phyloP scores from a whole-genome alignment of 2,888 invertebrate genomes.

The Carpatolechia fugitivella region DNA sequence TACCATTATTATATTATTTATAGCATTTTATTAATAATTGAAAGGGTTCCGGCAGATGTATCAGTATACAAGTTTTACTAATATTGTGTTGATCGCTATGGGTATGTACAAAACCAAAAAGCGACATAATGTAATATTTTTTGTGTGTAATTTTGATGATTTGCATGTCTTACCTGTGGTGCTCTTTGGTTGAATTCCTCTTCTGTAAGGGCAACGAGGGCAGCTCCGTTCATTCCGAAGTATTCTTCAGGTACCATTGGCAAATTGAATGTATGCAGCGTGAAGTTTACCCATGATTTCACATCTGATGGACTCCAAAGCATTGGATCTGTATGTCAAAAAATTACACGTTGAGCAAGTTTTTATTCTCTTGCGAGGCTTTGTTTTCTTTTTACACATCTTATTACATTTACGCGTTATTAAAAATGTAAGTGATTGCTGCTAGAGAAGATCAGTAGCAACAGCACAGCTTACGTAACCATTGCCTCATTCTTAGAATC shows the following conservation, averaged over 20 bases:
- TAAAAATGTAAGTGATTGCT: background rate
- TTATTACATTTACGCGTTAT: no score
- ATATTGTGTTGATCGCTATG: no score
- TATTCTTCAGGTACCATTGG: slow-evolving; percentile 86
- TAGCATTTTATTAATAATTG: no score
- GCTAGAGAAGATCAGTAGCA: slow-evolving; percentile 41
- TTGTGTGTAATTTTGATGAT: background rate
- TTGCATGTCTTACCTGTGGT: slow-evolving; percentile 83
- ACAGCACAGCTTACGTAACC: slow-evolving; percentile 62
- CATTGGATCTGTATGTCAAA: slow-evolving; percentile 85
- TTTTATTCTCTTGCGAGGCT: background rate
- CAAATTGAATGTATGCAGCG: slow-evolving; percentile 88
- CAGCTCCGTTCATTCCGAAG: slow-evolving; percentile 89
- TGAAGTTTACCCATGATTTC: slow-evolving; percentile 93
- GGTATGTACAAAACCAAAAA: no score
- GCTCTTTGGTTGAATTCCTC: slow-evolving; percentile 91
- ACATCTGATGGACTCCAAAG: slow-evolving; percentile 92
- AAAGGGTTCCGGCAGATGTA: no score
- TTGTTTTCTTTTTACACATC: background rate
- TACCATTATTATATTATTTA: background rate
- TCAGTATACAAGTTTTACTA: no score
- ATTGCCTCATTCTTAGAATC: slow-evolving; percentile 56
- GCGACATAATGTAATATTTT: background rate
- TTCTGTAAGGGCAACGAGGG: slow-evolving; percentile 87
- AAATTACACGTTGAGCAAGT: background rate